Conservation (phyloP, 2,797 vertebrate genomes). For the Neomorphus geoffroyi region DNA sequence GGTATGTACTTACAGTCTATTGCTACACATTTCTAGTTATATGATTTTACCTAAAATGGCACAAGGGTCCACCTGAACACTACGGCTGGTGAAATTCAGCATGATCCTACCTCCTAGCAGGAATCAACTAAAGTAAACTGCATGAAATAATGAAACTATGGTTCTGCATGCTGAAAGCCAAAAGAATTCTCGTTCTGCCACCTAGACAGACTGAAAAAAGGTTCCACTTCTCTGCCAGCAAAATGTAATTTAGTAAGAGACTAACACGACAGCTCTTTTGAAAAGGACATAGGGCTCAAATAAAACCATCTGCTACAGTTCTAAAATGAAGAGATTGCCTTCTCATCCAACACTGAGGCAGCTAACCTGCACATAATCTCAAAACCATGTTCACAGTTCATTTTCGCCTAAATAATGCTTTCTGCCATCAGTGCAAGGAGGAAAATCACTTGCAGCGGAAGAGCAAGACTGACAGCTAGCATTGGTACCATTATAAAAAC, state of each 20-base stretch:
- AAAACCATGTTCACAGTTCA: background rate
- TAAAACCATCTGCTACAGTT: conserved; percentile 51
- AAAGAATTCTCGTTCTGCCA: background rate
- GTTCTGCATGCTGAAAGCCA: background rate
- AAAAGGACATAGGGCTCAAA: conserved; percentile 22
- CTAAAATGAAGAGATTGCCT: background rate
- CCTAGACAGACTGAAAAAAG: background rate
- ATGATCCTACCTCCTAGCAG: background rate
- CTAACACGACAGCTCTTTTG: conserved; percentile 7
- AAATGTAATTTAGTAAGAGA: conserved; percentile 12
- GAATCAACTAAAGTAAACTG: conserved; percentile 13
- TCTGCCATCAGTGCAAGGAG: background rate
- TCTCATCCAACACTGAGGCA: background rate
- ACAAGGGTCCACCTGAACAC: background rate
- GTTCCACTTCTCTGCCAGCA: conserved; percentile 1
- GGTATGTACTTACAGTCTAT: background rate
- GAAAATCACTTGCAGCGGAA: conserved; percentile 21
- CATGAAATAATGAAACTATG: conserved; percentile 5
- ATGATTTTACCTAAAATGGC: background rate
- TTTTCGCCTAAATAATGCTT: conserved; percentile 16
- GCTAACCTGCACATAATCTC: background rate
- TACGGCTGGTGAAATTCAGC: background rate
- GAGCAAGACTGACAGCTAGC: background rate
- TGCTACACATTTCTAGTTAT: background rate
- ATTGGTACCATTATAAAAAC: background rate